Evolutionary conservation across 2,888 invertebrate genomes (phyloP).

Genomic region (Dascillus cervinus): DNA sequence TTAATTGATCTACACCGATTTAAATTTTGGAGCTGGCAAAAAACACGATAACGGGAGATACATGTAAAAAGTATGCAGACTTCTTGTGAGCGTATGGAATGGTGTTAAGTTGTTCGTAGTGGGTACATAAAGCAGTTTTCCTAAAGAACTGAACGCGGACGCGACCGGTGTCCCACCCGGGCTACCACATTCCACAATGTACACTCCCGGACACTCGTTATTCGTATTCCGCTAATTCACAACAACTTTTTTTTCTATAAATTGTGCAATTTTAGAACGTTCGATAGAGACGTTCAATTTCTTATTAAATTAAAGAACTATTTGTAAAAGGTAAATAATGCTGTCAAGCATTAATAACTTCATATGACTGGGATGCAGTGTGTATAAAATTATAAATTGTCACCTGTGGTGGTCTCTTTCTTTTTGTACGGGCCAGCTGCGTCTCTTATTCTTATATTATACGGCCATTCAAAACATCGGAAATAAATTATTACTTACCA

Average conservation of each 20-base stretch:
- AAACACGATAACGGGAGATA: no score
- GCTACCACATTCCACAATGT: slow-evolving; percentile 27
- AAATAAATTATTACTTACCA: slow-evolving; percentile 21
- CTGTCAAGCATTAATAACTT: slow-evolving; percentile 29
- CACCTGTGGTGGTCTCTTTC: slow-evolving; percentile 28
- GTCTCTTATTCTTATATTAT: slow-evolving; percentile 21
- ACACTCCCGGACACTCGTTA: slow-evolving; percentile 15
- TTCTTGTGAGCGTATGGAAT: slow-evolving; percentile 22
- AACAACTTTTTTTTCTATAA: slow-evolving; percentile 4
- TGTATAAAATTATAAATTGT: slow-evolving; percentile 31
- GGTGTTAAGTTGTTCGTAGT: slow-evolving; percentile 20
- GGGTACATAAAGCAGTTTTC: slow-evolving; percentile 22
- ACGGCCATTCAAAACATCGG: slow-evolving; percentile 19
- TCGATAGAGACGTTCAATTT: neutral
- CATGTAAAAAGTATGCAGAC: no score
- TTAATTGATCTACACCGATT: no score
- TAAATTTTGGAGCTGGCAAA: no score
- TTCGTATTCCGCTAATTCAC: slow-evolving; percentile 13
- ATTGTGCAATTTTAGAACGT: neutral
- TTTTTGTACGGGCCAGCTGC: no score
- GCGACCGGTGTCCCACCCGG: slow-evolving; percentile 21
- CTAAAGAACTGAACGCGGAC: slow-evolving; percentile 15
- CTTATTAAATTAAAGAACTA: neutral
- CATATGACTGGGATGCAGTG: slow-evolving; percentile 24
- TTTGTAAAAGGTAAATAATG: slow-evolving; percentile 27